A percentile compares a stretch with the other conserved stretches of the same genome.
phyloP scores from a whole-genome alignment of 2,113 vertebrate species.

The Mustela nigripes region DNA sequence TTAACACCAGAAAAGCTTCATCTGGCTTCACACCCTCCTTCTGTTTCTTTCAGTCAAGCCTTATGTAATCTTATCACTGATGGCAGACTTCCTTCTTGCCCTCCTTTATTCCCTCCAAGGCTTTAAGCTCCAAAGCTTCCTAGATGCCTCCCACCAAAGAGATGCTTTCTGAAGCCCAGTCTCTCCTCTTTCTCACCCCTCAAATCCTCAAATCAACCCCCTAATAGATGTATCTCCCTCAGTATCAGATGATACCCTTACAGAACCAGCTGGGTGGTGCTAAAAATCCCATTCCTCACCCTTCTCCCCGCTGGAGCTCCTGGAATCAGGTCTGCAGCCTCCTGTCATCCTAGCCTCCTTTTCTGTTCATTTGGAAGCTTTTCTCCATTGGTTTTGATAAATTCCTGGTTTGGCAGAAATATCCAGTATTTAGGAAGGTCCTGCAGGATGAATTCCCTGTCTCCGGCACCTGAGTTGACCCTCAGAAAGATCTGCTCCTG shows the following conservation, averaged over 20 bases:
- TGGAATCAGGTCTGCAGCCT: conserved; percentile 69
- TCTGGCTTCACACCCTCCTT: conserved; percentile 34
- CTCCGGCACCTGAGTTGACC: background rate
- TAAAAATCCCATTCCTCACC: conserved; percentile 75
- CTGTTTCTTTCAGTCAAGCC: conserved; percentile 24
- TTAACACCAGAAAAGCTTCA: conserved; percentile 65
- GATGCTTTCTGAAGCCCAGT: conserved; percentile 56
- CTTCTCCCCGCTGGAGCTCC: conserved; percentile 62
- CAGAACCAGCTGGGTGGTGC: conserved; percentile 51
- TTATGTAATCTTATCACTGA: conserved; percentile 25
- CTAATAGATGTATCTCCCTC: conserved; percentile 35
- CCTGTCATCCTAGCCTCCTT: conserved; percentile 67
- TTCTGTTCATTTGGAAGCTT: conserved; percentile 63
- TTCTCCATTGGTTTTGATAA: conserved; percentile 62
- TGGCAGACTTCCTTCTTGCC: conserved; percentile 26
- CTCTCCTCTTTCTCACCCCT: conserved; percentile 38
- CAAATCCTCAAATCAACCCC: conserved; percentile 15
- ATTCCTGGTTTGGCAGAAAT: conserved; percentile 63
- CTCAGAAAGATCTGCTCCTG: conserved; percentile 17
- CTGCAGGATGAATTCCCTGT: background rate
- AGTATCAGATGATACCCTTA: background rate
- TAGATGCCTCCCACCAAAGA: conserved; percentile 26
- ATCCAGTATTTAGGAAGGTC: conserved; percentile 52
- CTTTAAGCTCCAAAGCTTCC: conserved; percentile 38
- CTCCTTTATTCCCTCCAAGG: conserved; percentile 6